phyloP scores from a whole-genome alignment of 2,888 invertebrate genomes.

The Zaprionus obscuricornis region DNA sequence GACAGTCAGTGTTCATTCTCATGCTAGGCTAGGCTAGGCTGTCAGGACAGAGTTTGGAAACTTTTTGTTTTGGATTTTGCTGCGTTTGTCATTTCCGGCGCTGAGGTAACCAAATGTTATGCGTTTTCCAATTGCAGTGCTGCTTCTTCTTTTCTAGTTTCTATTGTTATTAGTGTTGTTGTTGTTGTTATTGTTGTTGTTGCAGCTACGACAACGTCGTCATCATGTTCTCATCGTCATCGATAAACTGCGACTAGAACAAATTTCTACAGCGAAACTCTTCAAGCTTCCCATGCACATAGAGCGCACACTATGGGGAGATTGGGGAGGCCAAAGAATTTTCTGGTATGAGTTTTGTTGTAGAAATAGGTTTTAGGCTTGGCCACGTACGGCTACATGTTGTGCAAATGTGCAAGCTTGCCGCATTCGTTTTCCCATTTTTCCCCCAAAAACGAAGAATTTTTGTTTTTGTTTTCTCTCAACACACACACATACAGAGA shows the following conservation, averaged over 20 bases:
- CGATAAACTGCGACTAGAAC: conserved; percentile 53
- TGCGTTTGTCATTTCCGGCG: conserved; percentile 72
- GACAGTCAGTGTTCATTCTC: conserved; percentile 38
- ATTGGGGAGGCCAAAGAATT: neutral
- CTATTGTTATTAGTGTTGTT: conserved; percentile 14
- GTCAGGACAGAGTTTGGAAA: conserved; percentile 41
- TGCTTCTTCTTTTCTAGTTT: neutral
- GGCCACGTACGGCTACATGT: too few species aligned
- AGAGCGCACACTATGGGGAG: conserved; percentile 2
- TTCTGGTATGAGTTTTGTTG: neutral
- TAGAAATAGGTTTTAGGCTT: conserved; percentile 31
- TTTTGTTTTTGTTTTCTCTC: conserved; percentile 73
- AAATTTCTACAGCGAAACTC: too few species aligned
- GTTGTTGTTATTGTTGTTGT: conserved; percentile 34
- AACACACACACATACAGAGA: conserved; percentile 22
- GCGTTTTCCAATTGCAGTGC: conserved; percentile 58
- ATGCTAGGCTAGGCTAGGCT: conserved; percentile 19
- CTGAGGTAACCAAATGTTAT: conserved; percentile 76
- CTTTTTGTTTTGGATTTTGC: conserved; percentile 43
- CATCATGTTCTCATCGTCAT: conserved; percentile 56
- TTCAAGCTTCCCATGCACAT: conserved; percentile 25
- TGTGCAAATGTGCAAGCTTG: conserved; percentile 79
- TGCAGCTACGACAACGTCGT: conserved; percentile 23
- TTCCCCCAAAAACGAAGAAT: too few species aligned
- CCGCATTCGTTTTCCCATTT: conserved; percentile 75